Evolutionary conservation across 2,888 invertebrate species (phyloP), one percentile per base, ranked within the genome.

Genomic region (Noctua janthina): DNA sequence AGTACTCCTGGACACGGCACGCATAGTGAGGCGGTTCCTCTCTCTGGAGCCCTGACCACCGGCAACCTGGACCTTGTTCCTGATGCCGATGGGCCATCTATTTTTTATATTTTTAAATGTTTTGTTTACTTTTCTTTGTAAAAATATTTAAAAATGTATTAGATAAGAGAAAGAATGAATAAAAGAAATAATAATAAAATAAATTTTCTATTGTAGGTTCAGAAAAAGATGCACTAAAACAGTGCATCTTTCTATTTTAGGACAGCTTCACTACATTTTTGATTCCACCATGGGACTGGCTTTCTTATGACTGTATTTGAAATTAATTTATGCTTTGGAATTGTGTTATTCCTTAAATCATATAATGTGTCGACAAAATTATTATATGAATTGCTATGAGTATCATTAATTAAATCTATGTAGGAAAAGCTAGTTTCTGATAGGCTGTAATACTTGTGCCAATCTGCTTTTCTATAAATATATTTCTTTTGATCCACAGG

Each of bases 211-310:
- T n/a, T 23, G 8, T 56, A 3, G 56, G n/a, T 56, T 56, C 23
- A 56, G 56, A 56, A n/a, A 56, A 67, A 69, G 29, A 69, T n/a
- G n/a, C n/a, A n/a, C n/a, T n/a, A n/a, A n/a, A n/a, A n/a, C n/a
- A 69, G 29, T 49, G 49, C 49, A 49, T 49, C 69, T 69, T 69
- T 69, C 20, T 29, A 69, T 49, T 70, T 70, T 35, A 51, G 2
- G 3, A 70, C 70, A 70, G 51, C 70, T 35, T 51, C 51, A 70
- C 70, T 51, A 51, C 51, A 35, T 51, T 70, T 69, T 49, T 29
- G 1, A 29, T 69, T 49, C 69, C 69, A 69, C 49, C 69, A 69
- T n/a, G 69, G 46, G 29, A 70, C 69, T 70, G 69, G 51, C n/a
- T 70, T 70, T 35, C n/a, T 51, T 29, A 70, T 51, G 20, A n/a